These are phyloP conservation scores for Procavia capensis DNA, from an alignment of 2,113 vertebrate genomes.

Conservation along the genomic window DNA sequence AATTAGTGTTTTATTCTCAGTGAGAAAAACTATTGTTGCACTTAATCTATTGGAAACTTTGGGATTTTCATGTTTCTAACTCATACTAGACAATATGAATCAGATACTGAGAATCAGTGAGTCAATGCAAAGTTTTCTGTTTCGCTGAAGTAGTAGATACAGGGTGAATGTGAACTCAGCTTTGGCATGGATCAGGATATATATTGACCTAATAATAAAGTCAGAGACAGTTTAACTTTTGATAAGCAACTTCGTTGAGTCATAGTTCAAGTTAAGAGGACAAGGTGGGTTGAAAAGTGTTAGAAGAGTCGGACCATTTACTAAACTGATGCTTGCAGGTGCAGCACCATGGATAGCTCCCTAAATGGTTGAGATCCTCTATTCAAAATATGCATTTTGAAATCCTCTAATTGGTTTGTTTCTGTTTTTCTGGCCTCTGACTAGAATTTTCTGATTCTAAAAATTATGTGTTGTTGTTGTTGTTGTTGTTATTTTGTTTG, in stretches of 20 bases:
- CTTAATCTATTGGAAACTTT: not conserved
- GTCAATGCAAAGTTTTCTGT: not conserved
- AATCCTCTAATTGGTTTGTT: not conserved
- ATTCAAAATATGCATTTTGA: not conserved
- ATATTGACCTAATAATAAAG: not conserved
- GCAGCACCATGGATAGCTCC: constrained; percentile 63
- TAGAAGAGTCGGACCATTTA: not conserved
- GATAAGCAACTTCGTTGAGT: not conserved
- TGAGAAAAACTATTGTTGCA: not conserved
- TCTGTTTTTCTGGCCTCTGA: not conserved
- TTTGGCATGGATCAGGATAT: not conserved
- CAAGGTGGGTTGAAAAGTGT: not conserved
- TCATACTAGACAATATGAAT: not conserved
- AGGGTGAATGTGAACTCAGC: not conserved
- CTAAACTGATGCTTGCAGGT: not conserved
- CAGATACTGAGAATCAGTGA: not conserved
- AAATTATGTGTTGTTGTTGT: no score
- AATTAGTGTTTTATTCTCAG: constrained; percentile 1
- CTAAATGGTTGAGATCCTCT: fast-evolving
- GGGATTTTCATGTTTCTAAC: not conserved
- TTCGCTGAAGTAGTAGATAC: not conserved
- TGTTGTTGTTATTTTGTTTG: no score
- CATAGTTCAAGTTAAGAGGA: not conserved
- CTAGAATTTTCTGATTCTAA: not conserved
- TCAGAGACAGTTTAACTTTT: not conserved